Evolutionary conservation across 92 coral and sea anemone genomes (phyloP), one percentile per base, ranked within the genome.

Genomic region (Diadumene lineata): DNA sequence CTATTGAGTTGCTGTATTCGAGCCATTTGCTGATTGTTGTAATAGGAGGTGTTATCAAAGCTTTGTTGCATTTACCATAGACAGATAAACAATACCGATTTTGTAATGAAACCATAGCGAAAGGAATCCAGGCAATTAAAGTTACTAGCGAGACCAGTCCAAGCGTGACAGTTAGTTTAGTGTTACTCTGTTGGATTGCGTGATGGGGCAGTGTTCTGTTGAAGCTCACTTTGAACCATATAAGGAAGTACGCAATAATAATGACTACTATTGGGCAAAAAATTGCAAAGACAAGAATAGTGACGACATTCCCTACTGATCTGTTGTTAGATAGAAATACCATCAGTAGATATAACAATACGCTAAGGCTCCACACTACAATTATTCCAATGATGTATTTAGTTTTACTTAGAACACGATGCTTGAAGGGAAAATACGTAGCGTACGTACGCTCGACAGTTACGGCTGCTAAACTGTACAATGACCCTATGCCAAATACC

Each of bases 401-500:
- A 16, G 19, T 23, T 2, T 4, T 53, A 53, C 60, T 16, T 16
- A 4, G 19, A 3, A 23, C 24, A 23, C 60, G 60, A 21, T 53
- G 60, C 19, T 53, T 53, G 21, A 53, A 53, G 4, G 60, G 60
- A 53, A 3, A 53, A 53, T 53, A 53, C 19, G 60, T 53, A 9
- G 60, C 60, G 18, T 53, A 53, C 6, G 13, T 13, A 6, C 48
- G 48, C 13, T 38, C 48, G 13, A 38, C 13, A 13, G 48, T 13
- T 38, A 38, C 21, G 3, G 4, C 13, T 6, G 48, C 48, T 38
- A 78, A 60, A 63, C 44, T 19, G 82, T 82, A 78, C 64, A 85
- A 32, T 60, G 84, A 83, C 72, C 72, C 43, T 18, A 76, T 1
- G 56, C 81, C 64, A 86, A 87, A 84, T n/a, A n/a, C n/a, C n/a